Evolutionary conservation across 2,888 invertebrate species (phyloP).

Genomic region (Cyclophora albipunctata): DNA sequence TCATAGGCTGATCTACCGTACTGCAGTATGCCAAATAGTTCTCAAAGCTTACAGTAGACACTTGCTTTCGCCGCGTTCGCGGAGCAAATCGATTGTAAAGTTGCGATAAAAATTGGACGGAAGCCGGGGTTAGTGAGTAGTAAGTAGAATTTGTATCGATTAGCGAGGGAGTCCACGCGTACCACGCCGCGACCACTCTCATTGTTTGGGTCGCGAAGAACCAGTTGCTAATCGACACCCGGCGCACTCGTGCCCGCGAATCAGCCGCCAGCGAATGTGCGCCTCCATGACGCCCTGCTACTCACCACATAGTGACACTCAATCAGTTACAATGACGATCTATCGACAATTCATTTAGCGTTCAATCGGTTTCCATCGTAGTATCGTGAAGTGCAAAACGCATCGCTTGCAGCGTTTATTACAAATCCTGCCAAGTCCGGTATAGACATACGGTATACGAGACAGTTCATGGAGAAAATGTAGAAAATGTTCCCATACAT

Average conservation of each 20-base stretch:
- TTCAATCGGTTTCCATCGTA: slow-evolving; percentile 7
- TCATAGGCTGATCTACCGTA: neutral
- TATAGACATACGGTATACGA: slow-evolving; percentile 22
- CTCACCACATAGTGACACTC: slow-evolving; percentile 18
- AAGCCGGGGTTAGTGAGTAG: slow-evolving; percentile 31
- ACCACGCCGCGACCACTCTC: slow-evolving; percentile 69
- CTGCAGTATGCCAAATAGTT: neutral
- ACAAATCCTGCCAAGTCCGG: slow-evolving; percentile 12
- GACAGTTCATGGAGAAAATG: slow-evolving; percentile 42
- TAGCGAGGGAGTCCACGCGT: slow-evolving; percentile 45
- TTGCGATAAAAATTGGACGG: slow-evolving; percentile 41
- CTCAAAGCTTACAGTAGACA: slow-evolving; percentile 28
- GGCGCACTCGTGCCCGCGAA: slow-evolving; percentile 48
- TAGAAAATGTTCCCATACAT: slow-evolving; percentile 67
- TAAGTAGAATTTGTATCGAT: slow-evolving; percentile 43
- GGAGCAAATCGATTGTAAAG: slow-evolving; percentile 30
- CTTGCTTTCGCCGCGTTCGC: slow-evolving; percentile 30
- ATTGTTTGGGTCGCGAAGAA: slow-evolving; percentile 65
- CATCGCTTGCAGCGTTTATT: neutral
- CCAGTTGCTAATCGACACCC: slow-evolving; percentile 58
- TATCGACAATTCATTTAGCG: slow-evolving; percentile 24
- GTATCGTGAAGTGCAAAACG: slow-evolving; percentile 14
- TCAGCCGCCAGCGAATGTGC: slow-evolving; percentile 54
- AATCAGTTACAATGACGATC: slow-evolving; percentile 22
- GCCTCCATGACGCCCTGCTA: slow-evolving; percentile 31